Conservation (phyloP, 2,797 vertebrate genomes). For the Pseudomugil tenellus region DNA sequence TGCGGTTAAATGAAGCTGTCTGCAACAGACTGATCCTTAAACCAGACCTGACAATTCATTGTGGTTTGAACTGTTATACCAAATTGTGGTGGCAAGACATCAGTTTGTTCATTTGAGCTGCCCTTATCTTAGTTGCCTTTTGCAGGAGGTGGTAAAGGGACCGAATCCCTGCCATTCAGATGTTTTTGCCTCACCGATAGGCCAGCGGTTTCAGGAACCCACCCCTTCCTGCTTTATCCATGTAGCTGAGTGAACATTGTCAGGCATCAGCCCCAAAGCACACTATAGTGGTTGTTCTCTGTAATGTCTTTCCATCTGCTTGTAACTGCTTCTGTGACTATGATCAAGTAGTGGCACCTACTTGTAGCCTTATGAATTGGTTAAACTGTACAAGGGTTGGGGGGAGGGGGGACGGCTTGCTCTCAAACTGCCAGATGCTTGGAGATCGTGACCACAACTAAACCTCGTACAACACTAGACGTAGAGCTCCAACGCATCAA, state of each 20-base stretch:
- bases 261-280: constrained; percentile 64
- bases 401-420: background rate
- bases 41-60: constrained; percentile 64
- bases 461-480: constrained; percentile 71
- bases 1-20: constrained; percentile 45
- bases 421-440: constrained; percentile 81
- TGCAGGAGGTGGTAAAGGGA: constrained; percentile 68
- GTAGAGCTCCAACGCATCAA: constrained; percentile 66
- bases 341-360: constrained; percentile 69
- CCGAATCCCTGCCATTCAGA: constrained; percentile 66
- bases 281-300: constrained; percentile 64
- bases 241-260: constrained; percentile 71
- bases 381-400: constrained; percentile 50
- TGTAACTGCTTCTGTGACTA: constrained; percentile 71
- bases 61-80: constrained; percentile 79
- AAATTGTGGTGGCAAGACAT: constrained; percentile 74
- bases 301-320: constrained; percentile 63
- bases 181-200: constrained; percentile 50
- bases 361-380: constrained; percentile 76
- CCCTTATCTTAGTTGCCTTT: constrained; percentile 84
- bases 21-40: constrained; percentile 51
- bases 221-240: constrained; percentile 62
- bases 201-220: constrained; percentile 55
- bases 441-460: constrained; percentile 67
- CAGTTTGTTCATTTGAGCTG: constrained; percentile 70